These are phyloP conservation scores for Drosophila recens DNA, from an alignment of 2,888 invertebrate species.

Conservation along the genomic window DNA sequence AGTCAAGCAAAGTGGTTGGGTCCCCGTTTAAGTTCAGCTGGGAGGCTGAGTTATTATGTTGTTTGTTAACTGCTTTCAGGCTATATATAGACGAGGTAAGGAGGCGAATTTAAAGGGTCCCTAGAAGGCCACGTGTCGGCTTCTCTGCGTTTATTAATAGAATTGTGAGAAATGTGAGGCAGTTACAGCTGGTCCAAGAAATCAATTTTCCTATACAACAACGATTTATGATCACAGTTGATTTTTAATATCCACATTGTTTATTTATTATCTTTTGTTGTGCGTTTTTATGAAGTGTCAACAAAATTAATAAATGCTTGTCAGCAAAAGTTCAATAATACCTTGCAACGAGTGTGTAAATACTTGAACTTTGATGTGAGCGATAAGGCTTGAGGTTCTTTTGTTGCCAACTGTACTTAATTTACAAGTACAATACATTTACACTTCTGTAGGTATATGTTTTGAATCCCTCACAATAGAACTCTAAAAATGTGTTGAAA, in stretches of 20 bases:
- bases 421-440: slow-evolving; percentile 16
- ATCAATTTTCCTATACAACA: not conserved
- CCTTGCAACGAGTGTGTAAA: slow-evolving; percentile 1
- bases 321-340: slow-evolving; percentile 23
- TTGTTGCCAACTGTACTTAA: slow-evolving; percentile 49
- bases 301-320: slow-evolving; percentile 33
- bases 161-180: slow-evolving; percentile 11
- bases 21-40: slow-evolving; percentile 15
- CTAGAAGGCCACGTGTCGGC: slow-evolving; percentile 6
- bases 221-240: slow-evolving; percentile 4
- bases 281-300: slow-evolving; percentile 31
- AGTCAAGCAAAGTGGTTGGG: slow-evolving; percentile 40
- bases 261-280: slow-evolving; percentile 37
- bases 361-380: slow-evolving; percentile 46
- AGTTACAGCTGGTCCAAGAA: slow-evolving; percentile 10
- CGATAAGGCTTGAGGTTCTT: slow-evolving; percentile 45
- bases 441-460: not conserved
- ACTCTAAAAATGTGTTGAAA: not conserved
- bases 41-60: slow-evolving; percentile 12
- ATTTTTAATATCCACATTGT: slow-evolving; percentile 43
- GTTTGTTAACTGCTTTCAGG: slow-evolving; percentile 6
- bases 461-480: not conserved
- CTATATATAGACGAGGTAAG: slow-evolving; percentile 16
- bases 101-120: slow-evolving; percentile 4
- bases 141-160: slow-evolving; percentile 13